Evolutionary conservation across 1,140 invertebrate species (phyloP), one percentile per base, ranked within the genome.

Genomic region (Pomacea maculata): DNA sequence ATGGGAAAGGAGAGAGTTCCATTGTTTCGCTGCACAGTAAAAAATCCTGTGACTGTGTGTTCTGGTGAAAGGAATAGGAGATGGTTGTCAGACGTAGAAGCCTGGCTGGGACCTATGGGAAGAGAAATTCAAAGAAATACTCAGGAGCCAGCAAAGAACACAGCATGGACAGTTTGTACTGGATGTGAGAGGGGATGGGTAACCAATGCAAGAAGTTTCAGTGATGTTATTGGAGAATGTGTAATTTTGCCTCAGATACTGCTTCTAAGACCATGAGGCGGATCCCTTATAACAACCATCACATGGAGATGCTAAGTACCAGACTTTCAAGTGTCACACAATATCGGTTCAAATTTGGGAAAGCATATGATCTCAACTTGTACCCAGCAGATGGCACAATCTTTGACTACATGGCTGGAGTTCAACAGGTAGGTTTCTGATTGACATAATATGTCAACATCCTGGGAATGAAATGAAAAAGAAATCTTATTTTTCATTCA

Each of bases 361-460:
- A 85, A 12, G 83, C 85, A 4, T 84, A 84, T 70, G 80, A 86
- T 7, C 81, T 90, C 9, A 90, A 83, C 79, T 81, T 86, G 14
- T 90, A 90, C 74, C 86, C 89, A 21, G 89, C 89, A 64, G 89
- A 90, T 86, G 89, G 89, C 1, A 89, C 89, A 34, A 82, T 89
- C 71, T 89, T 90, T 85, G 89, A 90, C 73, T 90, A 87, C 78
- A 90, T 90, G 89, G 88, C 89, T 34, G 89, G 89, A 34, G 81
- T 85, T 21, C 84, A 78, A 85, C 83, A 88, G 80, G 89, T 89
- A 81, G 79, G 80, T 29, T 64, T 7, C 29, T 64, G 11, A 65
- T n/a, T 8, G 29, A 17, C 57, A 61, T 34, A 52, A 71, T 19
- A 21, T 71, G 70, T 15, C 14, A 15, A 15, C 52, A 52, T 19